Base-by-base conservation (phyloP, 2,888 invertebrate species). In the Plemyria rubiginata region DNA sequence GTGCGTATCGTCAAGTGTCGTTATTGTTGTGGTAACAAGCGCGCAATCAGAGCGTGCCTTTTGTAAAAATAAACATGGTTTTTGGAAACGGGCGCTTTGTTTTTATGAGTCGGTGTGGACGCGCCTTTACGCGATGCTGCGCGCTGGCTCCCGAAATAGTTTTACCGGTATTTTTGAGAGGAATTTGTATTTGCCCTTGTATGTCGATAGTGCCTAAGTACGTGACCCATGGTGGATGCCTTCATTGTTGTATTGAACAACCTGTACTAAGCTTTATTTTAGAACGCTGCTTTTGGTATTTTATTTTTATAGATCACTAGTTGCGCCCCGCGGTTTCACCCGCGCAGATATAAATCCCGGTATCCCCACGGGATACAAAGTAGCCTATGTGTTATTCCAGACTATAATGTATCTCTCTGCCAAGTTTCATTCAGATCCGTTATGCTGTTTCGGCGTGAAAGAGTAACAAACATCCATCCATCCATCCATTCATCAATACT, bases 21-120 rank as follows among this genome's bases (percentile, higher is more conserved):
- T 70, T 77, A 73, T 77, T 70, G 73, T 72, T 74, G 78, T 68
- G 76, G 74, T 73, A 77, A 80, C 81, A 78, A 79, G 77, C 73
- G 76, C 70, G 74, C 79, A 82, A 82, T 81, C 79, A 80, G 61
- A 46, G 72, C 65, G 51, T 45, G 60, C 58, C 58, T 71, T 74
- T 75, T 73, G 71, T 67, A 58, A 74, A 75, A 75, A 78, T 74
- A 73, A 70, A 65, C 66, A 65, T 56, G 65, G 62, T 72, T 77
- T 76, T 74, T 70, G 58, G 61, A 62, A 66, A 67, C 65, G 62
- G 28, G 49, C 50, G 58, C 49, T 67, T 68, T 69, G 66, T 65
- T 67, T 68, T 53, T 62, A 54, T 68, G 58, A 32, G 48, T 52
- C 66, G 13, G 56, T 70, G 67, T 62, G 63, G 43, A 61, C 22